phyloP scores from a whole-genome alignment of 2,797 vertebrate species.

The Capromys pilorides region DNA sequence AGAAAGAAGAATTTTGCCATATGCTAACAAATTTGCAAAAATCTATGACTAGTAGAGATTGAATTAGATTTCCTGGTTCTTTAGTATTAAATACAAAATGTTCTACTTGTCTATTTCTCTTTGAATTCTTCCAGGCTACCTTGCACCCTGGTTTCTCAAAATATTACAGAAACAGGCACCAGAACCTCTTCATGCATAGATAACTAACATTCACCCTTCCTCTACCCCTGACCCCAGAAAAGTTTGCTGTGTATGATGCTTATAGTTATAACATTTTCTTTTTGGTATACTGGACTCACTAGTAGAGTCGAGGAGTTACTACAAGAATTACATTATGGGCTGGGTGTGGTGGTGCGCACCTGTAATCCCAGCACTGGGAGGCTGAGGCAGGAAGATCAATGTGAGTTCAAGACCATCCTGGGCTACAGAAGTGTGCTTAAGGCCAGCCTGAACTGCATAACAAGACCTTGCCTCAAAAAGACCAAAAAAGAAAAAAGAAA shows the following conservation, averaged over 20 bases:
- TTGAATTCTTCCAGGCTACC: slow-evolving; percentile 32
- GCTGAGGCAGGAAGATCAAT: too few relatives aligned
- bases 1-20: slow-evolving; percentile 33
- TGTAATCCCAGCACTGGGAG: too few relatives aligned
- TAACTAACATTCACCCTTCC: neutral
- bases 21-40: slow-evolving; percentile 12
- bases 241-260: neutral
- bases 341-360: too few relatives aligned
- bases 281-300: neutral
- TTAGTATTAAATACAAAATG: neutral
- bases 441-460: too few relatives aligned
- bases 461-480: too few relatives aligned
- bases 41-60: neutral
- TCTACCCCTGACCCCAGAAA: too few relatives aligned
- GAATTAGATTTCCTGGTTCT: slow-evolving; percentile 30
- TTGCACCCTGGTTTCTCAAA: slow-evolving; percentile 40
- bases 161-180: neutral
- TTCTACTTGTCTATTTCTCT: slow-evolving; percentile 25
- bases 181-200: neutral
- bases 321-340: neutral
- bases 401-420: too few relatives aligned
- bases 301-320: neutral
- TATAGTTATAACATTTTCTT: neutral
- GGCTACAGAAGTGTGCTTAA: too few relatives aligned
- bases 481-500: neutral